Evolutionary conservation across 2,113 vertebrate genomes (phyloP), one percentile per base, ranked within the genome.

Genomic region (Dasyornis broadbenti): DNA sequence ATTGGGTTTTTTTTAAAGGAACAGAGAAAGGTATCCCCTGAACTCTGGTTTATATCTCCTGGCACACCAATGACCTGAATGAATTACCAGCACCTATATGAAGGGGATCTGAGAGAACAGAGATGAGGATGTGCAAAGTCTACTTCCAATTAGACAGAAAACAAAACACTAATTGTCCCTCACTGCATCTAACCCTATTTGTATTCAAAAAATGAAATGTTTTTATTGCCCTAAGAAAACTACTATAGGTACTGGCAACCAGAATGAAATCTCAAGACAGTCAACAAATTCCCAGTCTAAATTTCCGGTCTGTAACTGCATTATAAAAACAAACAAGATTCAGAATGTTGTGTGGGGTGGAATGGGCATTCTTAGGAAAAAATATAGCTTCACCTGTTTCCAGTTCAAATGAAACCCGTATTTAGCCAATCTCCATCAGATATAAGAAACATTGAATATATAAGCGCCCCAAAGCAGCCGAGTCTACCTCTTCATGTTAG

Each of bases 401-500:
- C 72, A 82, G 71, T 81, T 91, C 72, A 93, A 86, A 78, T 30
- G 56, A 93, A 93, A 70, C 59, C 56, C 50, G 5, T n/a, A 45
- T 66, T 77, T 72, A 93, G 72, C 60, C 70, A 80, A 73, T 39
- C 35, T 96, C 91, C 50, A 56, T 57, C n/a, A 92, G 52, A 78
- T 16, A 56, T 1, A 92, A 78, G 50, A 82, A 65, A 70, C 82
- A 77, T 44, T 91, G 42, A 84, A 22, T 6, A 21, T 6, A 1
- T 18, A 89, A 78, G 59, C 3, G 9, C 37, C 56, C 79, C 10
- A 5, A 85, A 89, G 78, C 50, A 69, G 59, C 69, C 0, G 35
- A 57, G 92, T 82, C 65, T 93, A 98, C 97, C 97, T 97, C 91
- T 97, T 98, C 96, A 98, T 96, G 92, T 93, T 97, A 53, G 84